Percentiles rank a stretch among this genome's conserved stretches.
Evolutionary conservation across 2,113 vertebrate species (phyloP).

Genomic region (Actenoides lindsayi): DNA sequence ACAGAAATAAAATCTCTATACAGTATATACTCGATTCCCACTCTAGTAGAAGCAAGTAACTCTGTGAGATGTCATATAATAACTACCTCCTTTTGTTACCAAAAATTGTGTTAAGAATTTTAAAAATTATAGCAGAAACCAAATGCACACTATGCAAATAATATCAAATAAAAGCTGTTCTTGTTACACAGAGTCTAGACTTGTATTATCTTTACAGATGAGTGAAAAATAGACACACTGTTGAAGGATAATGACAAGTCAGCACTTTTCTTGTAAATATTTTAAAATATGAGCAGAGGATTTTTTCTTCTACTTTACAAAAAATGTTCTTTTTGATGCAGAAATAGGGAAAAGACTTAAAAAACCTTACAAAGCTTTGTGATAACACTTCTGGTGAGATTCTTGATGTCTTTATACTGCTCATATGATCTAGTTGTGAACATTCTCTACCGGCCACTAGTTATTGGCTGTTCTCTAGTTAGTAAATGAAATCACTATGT

Average conservation of each 20-base stretch:
- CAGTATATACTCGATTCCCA: not conserved
- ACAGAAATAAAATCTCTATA: not conserved
- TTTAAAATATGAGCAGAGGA: not conserved
- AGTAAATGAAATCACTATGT: not conserved
- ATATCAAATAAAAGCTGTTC: not conserved
- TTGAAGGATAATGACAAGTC: not conserved
- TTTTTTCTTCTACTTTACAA: not conserved
- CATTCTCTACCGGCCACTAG: not conserved
- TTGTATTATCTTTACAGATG: not conserved
- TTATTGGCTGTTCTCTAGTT: not conserved
- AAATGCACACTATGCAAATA: not conserved
- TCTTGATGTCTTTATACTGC: not conserved
- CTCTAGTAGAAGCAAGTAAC: not conserved
- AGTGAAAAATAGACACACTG: not conserved
- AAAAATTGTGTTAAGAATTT: not conserved
- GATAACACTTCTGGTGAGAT: not conserved
- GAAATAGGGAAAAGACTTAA: not conserved
- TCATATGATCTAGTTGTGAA: not conserved
- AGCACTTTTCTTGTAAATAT: not conserved
- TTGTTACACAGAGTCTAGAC: not conserved
- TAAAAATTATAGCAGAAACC: not conserved
- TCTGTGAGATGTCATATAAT: not conserved
- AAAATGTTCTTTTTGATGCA: not conserved
- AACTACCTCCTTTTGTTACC: not conserved
- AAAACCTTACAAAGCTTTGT: not conserved